Conservation (phyloP, 2,888 invertebrate species). For the Watsonalla cultraria region DNA sequence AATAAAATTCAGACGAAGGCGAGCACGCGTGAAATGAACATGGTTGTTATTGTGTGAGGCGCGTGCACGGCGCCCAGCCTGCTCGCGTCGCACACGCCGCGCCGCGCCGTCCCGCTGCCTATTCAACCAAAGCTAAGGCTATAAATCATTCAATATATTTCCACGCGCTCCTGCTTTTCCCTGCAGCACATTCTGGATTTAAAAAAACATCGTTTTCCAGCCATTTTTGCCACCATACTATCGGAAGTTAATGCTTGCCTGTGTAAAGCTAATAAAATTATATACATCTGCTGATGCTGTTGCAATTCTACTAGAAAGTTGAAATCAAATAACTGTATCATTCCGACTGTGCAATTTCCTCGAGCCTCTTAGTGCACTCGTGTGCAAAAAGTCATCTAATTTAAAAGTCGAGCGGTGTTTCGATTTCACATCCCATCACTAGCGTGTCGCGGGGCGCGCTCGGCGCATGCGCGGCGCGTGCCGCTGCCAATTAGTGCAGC, state of each 20-base stretch:
- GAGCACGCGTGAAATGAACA: conserved; percentile 66
- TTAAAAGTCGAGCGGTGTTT: conserved; percentile 57
- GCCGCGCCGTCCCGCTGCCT: conserved; percentile 28
- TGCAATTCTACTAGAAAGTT: conserved; percentile 50
- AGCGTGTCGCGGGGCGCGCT: conserved; percentile 55
- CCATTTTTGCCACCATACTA: too few relatives aligned
- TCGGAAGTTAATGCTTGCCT: too few relatives aligned
- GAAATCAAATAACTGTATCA: conserved; percentile 51
- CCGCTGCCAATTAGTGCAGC: conserved; percentile 75
- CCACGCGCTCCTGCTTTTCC: conserved; percentile 21
- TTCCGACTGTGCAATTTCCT: conserved; percentile 43
- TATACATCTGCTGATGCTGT: conserved; percentile 13
- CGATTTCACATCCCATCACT: conserved; percentile 75
- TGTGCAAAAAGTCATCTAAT: conserved; percentile 62
- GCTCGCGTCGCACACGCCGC: conserved; percentile 8
- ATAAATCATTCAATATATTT: conserved; percentile 63
- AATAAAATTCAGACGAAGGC: conserved; percentile 55
- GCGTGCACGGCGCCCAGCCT: conserved; percentile 27
- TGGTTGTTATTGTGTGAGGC: conserved; percentile 26
- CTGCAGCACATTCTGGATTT: neutral
- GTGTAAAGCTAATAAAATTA: neutral
- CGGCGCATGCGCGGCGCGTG: conserved; percentile 67
- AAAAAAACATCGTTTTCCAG: too few relatives aligned
- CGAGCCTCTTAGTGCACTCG: conserved; percentile 41
- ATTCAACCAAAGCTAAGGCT: conserved; percentile 22